Base-by-base conservation (phyloP, 2,888 invertebrate genomes). In the Seira ritae region DNA sequence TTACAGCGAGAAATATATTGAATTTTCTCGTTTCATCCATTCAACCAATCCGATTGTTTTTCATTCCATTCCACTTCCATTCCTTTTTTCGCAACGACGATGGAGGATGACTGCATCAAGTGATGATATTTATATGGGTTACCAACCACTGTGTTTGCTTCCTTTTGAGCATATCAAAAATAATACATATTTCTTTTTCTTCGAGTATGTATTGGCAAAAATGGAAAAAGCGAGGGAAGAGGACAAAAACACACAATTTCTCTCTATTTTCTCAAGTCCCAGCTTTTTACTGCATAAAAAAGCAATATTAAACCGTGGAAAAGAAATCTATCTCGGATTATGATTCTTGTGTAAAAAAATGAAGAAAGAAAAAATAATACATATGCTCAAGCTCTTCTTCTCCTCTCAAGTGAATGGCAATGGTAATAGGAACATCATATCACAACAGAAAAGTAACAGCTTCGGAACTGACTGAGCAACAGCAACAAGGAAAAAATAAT, bases 11-110 rank as follows among this genome's bases (percentile, higher is more conserved):
- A 65, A 65, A 70, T 19, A 65, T 78, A 78, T 78, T 78, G 78
- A 78, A 78, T 78, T 78, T 78, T 78, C 71, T 78, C 71, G 69
- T 77, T 69, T 72, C 67, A n/a, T 17, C 17, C 71, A 71, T 78
- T 31, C 31, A 31, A 31, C 66, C 70, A 77, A 79, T 73, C 67
- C 79, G 79, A 79, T 79, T 79, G 79, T 79, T 79, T 79, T 79
- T 73, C 60, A 72, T 68, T 19, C 23, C 65, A 12, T 8, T 50
- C 17, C 17, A n/a, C 17, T 50, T 65, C 12, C 68, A 31, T 68
- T 37, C 31, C n/a, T 31, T 37, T 2, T 17, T 23, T 2, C 19
- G n/a, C 20, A 31, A 68, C n/a, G 17, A 68, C 2, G 19, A 31
- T 15, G 8, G 37, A 68, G 31, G 17, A 65, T 10, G 17, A 65